Evolutionary conservation across 2,888 invertebrate genomes (phyloP).

Genomic region (Philonicus albiceps): DNA sequence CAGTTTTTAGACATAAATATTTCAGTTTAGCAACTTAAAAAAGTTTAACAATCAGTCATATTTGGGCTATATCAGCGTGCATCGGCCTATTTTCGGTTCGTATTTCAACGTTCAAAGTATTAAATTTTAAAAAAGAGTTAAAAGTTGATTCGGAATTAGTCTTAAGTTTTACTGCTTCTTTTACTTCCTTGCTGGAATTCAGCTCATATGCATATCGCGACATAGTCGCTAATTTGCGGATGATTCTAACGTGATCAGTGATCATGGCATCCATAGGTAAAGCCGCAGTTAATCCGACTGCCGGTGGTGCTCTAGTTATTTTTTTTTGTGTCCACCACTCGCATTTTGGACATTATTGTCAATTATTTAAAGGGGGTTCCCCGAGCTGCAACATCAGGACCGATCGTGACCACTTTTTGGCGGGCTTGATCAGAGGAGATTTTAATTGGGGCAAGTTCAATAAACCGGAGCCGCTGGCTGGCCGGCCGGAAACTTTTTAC

Average conservation of each 20-base stretch:
- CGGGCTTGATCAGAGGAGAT: slow-evolving; percentile 4
- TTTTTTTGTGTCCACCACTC: neutral
- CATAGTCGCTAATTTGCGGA: neutral
- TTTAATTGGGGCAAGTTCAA: slow-evolving; percentile 26
- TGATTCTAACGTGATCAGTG: neutral
- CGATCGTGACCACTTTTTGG: slow-evolving; percentile 32
- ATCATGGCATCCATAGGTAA: neutral
- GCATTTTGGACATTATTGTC: slow-evolving; percentile 24
- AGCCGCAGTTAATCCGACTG: neutral
- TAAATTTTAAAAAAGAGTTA: too few relatives aligned
- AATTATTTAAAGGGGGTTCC: slow-evolving; percentile 13
- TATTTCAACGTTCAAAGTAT: too few relatives aligned
- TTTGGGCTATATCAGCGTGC: too few relatives aligned
- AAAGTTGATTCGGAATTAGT: neutral
- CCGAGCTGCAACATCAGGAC: neutral
- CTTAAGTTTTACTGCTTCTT: neutral
- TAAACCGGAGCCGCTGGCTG: neutral
- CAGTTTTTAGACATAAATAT: too few relatives aligned
- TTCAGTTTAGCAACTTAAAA: too few relatives aligned
- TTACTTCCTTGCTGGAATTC: neutral
- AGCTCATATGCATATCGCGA: neutral
- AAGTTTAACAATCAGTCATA: too few relatives aligned
- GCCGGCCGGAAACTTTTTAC: neutral
- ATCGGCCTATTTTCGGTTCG: too few relatives aligned
- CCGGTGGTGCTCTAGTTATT: neutral